Evolutionary conservation across 2,797 vertebrate genomes (phyloP).

Genomic region (Picus viridis): DNA sequence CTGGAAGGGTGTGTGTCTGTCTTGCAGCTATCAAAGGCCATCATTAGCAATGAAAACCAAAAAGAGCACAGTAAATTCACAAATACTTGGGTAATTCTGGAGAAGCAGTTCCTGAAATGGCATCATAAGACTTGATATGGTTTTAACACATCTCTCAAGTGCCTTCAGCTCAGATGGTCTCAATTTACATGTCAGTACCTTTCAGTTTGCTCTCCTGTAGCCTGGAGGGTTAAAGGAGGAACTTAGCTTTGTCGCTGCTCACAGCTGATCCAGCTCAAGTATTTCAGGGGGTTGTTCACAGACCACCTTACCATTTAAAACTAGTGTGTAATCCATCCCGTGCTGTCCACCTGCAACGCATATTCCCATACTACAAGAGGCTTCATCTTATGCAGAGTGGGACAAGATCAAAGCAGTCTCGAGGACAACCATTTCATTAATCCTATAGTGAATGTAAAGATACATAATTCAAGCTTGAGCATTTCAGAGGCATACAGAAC

Average conservation of each 20-base stretch:
- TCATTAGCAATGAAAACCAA: neutral
- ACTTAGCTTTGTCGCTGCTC: neutral
- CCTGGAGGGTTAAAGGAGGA: neutral
- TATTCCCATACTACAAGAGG: neutral
- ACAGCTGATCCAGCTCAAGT: neutral
- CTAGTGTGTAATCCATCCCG: neutral
- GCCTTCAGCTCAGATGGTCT: neutral
- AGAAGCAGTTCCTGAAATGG: neutral
- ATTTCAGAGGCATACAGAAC: neutral
- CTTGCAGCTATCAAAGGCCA: neutral
- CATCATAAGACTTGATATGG: neutral
- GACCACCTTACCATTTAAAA: neutral
- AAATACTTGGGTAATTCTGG: neutral
- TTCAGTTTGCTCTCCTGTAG: neutral
- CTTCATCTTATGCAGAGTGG: neutral
- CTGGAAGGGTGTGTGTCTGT: neutral
- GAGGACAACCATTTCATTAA: neutral
- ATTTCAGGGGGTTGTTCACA: neutral
- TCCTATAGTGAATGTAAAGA: neutral
- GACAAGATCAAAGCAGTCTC: neutral
- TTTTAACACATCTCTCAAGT: neutral
- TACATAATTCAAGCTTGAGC: neutral
- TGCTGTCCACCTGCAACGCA: neutral
- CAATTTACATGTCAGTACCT: neutral
- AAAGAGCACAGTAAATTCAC: neutral